A percentile compares a stretch with the other conserved stretches of the same genome.
Evolutionary conservation across 1,140 invertebrate species (phyloP).

Genomic region (Diachasmimorpha longicaudata): DNA sequence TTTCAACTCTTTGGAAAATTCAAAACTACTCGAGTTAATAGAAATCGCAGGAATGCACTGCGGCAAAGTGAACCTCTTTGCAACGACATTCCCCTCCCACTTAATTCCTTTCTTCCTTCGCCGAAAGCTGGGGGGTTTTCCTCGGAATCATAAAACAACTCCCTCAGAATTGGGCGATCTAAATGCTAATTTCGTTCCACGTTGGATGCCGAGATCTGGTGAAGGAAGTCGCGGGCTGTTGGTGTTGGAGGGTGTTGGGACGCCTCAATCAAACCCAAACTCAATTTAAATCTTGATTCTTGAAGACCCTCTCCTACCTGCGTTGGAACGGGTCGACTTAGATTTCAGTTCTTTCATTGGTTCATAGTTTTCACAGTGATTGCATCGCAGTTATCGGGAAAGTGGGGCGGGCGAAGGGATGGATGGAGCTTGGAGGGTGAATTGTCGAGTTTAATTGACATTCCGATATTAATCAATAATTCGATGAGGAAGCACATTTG

Average conservation of each 20-base stretch:
- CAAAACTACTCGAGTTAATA: neutral
- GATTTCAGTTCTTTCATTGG: neutral
- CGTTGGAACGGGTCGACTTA: neutral
- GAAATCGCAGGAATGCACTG: neutral
- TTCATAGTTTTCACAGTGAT: neutral
- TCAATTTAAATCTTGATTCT: constrained; percentile 39
- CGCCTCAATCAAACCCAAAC: constrained; percentile 36
- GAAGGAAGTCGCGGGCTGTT: neutral
- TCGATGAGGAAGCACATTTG: no score
- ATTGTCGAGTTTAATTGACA: neutral
- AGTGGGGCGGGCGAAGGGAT: neutral
- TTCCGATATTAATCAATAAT: neutral
- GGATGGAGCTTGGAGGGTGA: neutral
- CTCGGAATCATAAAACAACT: constrained; percentile 36
- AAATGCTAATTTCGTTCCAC: constrained; percentile 34
- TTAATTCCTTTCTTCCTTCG: neutral
- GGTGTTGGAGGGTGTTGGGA: constrained; percentile 4
- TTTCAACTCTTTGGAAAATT: neutral
- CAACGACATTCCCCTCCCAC: neutral
- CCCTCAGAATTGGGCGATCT: constrained; percentile 35
- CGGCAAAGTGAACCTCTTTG: neutral
- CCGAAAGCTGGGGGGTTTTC: neutral
- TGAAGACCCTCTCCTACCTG: constrained; percentile 17
- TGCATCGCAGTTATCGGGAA: neutral
- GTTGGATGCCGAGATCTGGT: neutral